Conservation (phyloP, 2,888 invertebrate genomes). For the Tetragonula carbonaria region DNA sequence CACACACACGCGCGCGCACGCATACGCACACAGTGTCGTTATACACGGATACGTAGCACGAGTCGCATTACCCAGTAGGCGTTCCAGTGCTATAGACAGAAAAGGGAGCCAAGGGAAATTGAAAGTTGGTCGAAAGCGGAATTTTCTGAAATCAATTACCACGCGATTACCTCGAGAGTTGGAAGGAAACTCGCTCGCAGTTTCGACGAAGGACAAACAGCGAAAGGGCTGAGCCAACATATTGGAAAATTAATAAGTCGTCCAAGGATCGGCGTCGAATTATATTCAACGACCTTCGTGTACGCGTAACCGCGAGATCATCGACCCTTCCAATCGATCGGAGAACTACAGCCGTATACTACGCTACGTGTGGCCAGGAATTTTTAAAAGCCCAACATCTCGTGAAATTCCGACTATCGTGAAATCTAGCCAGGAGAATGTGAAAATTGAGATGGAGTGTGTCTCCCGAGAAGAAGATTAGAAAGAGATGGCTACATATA, state of each 20-base stretch:
- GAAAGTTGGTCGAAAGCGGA: slow-evolving; percentile 29
- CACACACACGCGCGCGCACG: not conserved
- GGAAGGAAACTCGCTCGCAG: not conserved
- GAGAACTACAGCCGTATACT: not conserved
- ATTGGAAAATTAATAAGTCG: slow-evolving; percentile 20
- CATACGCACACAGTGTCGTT: not conserved
- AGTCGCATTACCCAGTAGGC: not conserved
- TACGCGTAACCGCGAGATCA: slow-evolving; percentile 41
- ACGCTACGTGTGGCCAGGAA: not conserved
- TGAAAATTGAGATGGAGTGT: not conserved
- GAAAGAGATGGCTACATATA: not conserved
- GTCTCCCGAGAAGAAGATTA: not conserved
- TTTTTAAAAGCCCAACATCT: slow-evolving; percentile 15
- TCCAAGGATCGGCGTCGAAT: slow-evolving; percentile 10
- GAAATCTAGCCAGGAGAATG: slow-evolving; percentile 9
- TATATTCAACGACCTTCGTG: slow-evolving; percentile 53
- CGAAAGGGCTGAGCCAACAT: not conserved
- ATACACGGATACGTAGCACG: no score
- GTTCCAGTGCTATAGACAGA: not conserved
- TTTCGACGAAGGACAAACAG: not conserved
- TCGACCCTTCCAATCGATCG: slow-evolving; percentile 41
- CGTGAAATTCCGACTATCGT: not conserved
- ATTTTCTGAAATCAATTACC: slow-evolving; percentile 21
- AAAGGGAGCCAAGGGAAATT: slow-evolving; percentile 42
- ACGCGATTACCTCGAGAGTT: slow-evolving; percentile 11